Percentiles rank a stretch among this genome's conserved stretches.
Evolutionary conservation across 2,888 invertebrate genomes (phyloP).

Genomic region (Acrobeloides nanus): DNA sequence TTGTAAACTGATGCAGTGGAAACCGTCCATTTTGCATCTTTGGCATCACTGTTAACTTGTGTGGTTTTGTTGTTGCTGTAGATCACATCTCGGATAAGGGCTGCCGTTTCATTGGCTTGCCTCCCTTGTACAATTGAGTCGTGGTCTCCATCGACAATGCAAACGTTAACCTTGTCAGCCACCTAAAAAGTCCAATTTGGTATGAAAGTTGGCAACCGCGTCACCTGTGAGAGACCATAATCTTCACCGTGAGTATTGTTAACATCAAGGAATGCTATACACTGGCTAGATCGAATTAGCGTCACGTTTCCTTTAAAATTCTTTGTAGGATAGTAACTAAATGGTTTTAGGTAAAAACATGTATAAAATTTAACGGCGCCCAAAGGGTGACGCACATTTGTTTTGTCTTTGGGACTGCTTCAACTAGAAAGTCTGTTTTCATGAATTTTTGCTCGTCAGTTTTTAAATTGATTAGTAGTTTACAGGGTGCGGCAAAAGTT

Average conservation of each 20-base stretch:
- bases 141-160: slow-evolving; percentile 74
- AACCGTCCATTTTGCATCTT: no score
- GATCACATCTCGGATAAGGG: slow-evolving; percentile 55
- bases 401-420: no score
- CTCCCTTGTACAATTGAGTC: slow-evolving; percentile 75
- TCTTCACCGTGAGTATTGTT: slow-evolving; percentile 71
- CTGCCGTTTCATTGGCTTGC: slow-evolving; percentile 68
- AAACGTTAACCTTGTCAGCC: slow-evolving; percentile 59
- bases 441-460: no score
- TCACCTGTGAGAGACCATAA: slow-evolving; percentile 77
- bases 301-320: slow-evolving; percentile 66
- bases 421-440: no score
- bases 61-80: no score
- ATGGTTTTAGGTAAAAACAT: no score
- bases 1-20: no score
- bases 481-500: no score
- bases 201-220: not conserved
- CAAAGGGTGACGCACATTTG: no score
- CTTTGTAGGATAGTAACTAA: slow-evolving; percentile 67
- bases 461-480: no score
- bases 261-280: slow-evolving; percentile 64
- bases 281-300: slow-evolving; percentile 78
- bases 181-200: slow-evolving; percentile 19
- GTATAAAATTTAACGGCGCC: no score
- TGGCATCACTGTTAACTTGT: no score